A percentile compares a stretch with the other conserved stretches of the same genome.
Conservation (phyloP, 2,113 vertebrate species). For the Irena cyanogastra region DNA sequence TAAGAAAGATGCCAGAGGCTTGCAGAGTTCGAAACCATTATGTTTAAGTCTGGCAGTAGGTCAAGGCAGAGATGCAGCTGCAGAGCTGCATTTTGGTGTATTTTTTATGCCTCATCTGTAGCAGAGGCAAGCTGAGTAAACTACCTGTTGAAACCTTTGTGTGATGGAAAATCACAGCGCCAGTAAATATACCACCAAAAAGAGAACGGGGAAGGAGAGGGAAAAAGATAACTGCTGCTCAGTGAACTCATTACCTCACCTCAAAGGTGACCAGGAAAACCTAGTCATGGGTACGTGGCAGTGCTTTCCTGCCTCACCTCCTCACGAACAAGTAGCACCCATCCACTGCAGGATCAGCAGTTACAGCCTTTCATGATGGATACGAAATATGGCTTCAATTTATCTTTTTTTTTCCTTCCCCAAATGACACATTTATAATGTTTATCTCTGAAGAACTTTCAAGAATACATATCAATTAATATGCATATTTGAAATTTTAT, state of each 20-base stretch:
- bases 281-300: neutral
- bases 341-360: rapidly evolving
- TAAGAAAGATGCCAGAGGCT: neutral
- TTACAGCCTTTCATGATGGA: neutral
- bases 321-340: neutral
- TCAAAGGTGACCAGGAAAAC: neutral
- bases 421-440: neutral
- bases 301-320: neutral
- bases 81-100: neutral
- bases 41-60: neutral
- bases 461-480: neutral
- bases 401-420: neutral
- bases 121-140: neutral
- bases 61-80: neutral
- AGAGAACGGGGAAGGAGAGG: neutral
- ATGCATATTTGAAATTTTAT: neutral
- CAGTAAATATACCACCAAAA: neutral
- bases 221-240: neutral
- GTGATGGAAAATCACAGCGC: neutral
- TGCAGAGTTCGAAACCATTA: neutral
- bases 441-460: neutral
- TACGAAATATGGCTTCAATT: neutral
- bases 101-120: neutral
- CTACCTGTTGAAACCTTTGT: neutral
- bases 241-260: neutral